Conservation (phyloP, 2,888 invertebrate genomes). For the Eilema griseolum region DNA sequence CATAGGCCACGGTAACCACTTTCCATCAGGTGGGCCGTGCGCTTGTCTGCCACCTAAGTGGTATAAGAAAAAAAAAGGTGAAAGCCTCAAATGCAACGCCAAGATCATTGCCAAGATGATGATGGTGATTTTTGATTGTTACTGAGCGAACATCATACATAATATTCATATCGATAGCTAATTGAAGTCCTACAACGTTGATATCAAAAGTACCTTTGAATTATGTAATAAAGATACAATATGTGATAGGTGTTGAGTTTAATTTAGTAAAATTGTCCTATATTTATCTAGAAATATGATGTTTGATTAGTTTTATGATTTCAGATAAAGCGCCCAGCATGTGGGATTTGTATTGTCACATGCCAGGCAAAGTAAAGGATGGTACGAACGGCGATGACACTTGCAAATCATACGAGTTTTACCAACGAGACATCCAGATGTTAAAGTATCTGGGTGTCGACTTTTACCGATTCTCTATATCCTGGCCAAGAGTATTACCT, state of each 20-base stretch:
- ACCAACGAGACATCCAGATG: slow-evolving; percentile 84
- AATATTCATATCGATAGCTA: background rate
- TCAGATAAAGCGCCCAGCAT: slow-evolving; percentile 86
- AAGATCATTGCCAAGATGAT: no score
- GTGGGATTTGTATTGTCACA: slow-evolving; percentile 88
- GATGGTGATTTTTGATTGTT: no score
- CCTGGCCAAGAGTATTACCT: slow-evolving; percentile 89
- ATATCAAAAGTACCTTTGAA: background rate
- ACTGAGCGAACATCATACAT: no score
- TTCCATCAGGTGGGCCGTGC: no score
- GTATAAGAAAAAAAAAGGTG: no score
- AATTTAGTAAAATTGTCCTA: background rate
- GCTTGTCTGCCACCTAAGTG: no score
- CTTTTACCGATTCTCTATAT: slow-evolving; percentile 87
- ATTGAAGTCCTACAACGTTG: background rate
- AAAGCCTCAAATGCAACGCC: background rate
- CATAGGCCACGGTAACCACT: no score
- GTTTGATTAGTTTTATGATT: slow-evolving; percentile 22
- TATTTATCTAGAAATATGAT: background rate
- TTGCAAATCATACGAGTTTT: slow-evolving; percentile 88
- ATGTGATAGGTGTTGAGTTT: background rate
- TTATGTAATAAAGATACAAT: background rate
- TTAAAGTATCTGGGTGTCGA: slow-evolving; percentile 78
- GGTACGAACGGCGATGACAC: slow-evolving; percentile 86
- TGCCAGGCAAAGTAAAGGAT: slow-evolving; percentile 81